Evolutionary conservation across 2,113 vertebrate genomes (phyloP), one percentile per base, ranked within the genome.

Genomic region (Limnothrissa miodon): DNA sequence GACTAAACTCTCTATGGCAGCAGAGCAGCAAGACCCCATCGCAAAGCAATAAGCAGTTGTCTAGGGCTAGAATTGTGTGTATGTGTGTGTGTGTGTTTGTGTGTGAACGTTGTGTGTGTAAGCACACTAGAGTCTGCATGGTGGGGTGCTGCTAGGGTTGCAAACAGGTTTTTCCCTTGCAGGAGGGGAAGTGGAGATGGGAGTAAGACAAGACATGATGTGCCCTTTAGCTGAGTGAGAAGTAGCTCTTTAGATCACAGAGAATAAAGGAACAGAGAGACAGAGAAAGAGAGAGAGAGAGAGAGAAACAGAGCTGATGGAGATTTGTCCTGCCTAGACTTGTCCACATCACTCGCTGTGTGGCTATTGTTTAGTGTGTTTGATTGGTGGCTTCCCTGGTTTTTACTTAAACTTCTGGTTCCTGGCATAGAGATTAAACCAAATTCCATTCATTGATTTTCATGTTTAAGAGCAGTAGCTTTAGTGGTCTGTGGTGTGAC

Each of bases 161-260:
- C 13, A 29, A 1, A 1, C 62, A 4, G 25, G 25, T 10, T 33
- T 70, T 13, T 70, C 13, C 13, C 1, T 70, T 70, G 62, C 62
- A 70, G 62, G 62, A 70, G 62, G 29, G 25, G 62, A 70, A 70
- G 29, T 15, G 62, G 62, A 70, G 25, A 33, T 10, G 11, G 62
- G 29, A 33, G 62, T 70, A 36, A 74, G 66, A 74, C 66, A 74
- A 74, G 66, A 36, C 66, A 74, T 29, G 66, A 74, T 74, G 29
- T 74, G 66, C 66, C 66, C 66, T 74, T 74, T 74, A 74, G 66
- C 19, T 56, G 51, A 53, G 4, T 1, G 51, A 56, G 51, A 6
- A 56, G 46, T 19, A 21, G 21, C 51, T 23, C 19, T 21, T 1
- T 5, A 56, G 19, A 56, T 56, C 46, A 48, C 46, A 48, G 46